Evolutionary conservation across 2,113 vertebrate species (phyloP).

Genomic region (Aviceda subcristata): DNA sequence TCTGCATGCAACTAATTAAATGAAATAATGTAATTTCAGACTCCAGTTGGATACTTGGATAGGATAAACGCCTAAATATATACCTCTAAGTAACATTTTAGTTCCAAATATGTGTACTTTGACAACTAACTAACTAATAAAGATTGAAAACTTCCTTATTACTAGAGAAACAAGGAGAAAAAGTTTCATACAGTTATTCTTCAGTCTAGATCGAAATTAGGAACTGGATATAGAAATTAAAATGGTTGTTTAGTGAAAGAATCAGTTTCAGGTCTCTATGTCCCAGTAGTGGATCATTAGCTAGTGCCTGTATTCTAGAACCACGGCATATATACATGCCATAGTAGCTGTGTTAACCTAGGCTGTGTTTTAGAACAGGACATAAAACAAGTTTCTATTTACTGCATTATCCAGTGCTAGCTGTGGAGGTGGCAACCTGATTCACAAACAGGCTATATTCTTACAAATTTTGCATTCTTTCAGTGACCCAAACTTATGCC

Average conservation of each 20-base stretch:
- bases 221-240: neutral
- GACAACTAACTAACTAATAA: neutral
- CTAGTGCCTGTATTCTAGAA: neutral
- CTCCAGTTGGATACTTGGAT: neutral
- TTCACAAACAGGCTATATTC: neutral
- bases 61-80: neutral
- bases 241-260: neutral
- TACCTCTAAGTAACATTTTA: neutral
- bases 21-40: accelerated
- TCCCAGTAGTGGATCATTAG: neutral
- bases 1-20: neutral
- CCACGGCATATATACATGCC: neutral
- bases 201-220: neutral
- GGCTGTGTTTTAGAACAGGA: neutral
- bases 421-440: neutral
- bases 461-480: neutral
- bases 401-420: neutral
- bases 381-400: accelerated
- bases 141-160: neutral
- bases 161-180: neutral
- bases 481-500: neutral
- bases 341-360: accelerated
- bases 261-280: neutral
- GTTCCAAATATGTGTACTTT: neutral
- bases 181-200: neutral